Evolutionary conservation across 1,140 invertebrate species (phyloP).

Genomic region (Cyclargus thomasi): DNA sequence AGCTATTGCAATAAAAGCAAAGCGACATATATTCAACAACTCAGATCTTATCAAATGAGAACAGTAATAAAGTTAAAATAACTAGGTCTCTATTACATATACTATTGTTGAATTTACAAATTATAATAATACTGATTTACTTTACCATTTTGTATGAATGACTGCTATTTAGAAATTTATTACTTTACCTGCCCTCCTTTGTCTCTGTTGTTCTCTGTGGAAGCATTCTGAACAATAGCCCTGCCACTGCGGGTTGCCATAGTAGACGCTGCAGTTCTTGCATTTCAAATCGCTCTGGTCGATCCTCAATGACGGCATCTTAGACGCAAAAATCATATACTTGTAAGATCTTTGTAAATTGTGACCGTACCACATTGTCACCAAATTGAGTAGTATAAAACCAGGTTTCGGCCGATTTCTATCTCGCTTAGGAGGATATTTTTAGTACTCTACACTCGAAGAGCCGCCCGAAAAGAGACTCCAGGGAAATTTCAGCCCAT

Average conservation of each 20-base stretch:
- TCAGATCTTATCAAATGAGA: too few relatives aligned
- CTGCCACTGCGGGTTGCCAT: conserved; percentile 97
- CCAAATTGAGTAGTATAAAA: conserved; percentile 18
- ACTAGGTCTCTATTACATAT: too few relatives aligned
- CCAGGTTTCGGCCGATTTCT: background rate
- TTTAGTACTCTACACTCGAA: conserved; percentile 49
- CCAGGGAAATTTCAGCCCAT: conserved; percentile 47
- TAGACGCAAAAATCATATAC: conserved; percentile 81
- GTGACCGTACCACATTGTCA: conserved; percentile 65
- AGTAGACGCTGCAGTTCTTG: conserved; percentile 96
- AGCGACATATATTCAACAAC: too few relatives aligned
- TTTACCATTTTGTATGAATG: too few relatives aligned
- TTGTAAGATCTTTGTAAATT: conserved; percentile 72
- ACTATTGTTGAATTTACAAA: too few relatives aligned
- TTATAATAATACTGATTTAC: too few relatives aligned
- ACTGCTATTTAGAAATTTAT: background rate
- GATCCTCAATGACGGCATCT: conserved; percentile 84
- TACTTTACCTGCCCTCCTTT: conserved; percentile 71
- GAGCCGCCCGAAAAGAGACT: conserved; percentile 40
- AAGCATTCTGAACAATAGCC: conserved; percentile 96
- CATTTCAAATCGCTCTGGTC: conserved; percentile 92
- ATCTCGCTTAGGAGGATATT: conserved; percentile 26
- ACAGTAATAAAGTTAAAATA: too few relatives aligned
- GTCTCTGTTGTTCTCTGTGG: conserved; percentile 80
- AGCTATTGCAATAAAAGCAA: too few relatives aligned